A percentile compares a stretch with the other conserved stretches of the same genome.
phyloP scores from a whole-genome alignment of 1,140 invertebrate genomes.

The Pararge aegeria region DNA sequence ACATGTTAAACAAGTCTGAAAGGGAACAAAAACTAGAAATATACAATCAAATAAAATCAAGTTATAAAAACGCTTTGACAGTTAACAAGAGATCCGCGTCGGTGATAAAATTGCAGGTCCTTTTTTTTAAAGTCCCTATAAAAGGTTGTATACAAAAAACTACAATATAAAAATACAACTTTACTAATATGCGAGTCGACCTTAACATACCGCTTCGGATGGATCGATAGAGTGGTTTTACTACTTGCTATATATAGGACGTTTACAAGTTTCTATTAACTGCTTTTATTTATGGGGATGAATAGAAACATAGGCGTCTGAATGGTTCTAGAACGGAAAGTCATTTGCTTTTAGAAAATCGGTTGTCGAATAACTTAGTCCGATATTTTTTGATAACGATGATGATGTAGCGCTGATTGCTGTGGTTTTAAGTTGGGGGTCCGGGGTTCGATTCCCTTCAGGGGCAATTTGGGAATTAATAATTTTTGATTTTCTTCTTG shows the following conservation, averaged over 20 bases:
- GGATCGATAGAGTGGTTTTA: slow-evolving; percentile 30
- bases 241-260: slow-evolving; percentile 42
- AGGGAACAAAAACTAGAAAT: too few relatives aligned
- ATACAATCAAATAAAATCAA: too few relatives aligned
- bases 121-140: not conserved
- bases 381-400: too few relatives aligned
- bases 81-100: too few relatives aligned
- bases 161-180: not conserved
- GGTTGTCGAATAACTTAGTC: too few relatives aligned
- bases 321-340: not conserved
- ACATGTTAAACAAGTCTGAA: too few relatives aligned
- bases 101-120: not conserved
- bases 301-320: slow-evolving; percentile 7
- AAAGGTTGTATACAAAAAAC: not conserved
- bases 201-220: slow-evolving; percentile 28
- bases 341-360: not conserved
- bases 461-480: too few relatives aligned
- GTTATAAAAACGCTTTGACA: too few relatives aligned
- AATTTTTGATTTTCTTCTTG: too few relatives aligned
- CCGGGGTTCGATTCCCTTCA: too few relatives aligned
- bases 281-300: slow-evolving; percentile 32
- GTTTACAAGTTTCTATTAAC: slow-evolving; percentile 38
- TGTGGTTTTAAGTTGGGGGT: too few relatives aligned
- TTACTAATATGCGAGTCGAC: not conserved
- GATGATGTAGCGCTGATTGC: too few relatives aligned